These are phyloP conservation scores for Monochamus saltuarius DNA, from an alignment of 1,140 invertebrate genomes.

Conservation along the genomic window DNA sequence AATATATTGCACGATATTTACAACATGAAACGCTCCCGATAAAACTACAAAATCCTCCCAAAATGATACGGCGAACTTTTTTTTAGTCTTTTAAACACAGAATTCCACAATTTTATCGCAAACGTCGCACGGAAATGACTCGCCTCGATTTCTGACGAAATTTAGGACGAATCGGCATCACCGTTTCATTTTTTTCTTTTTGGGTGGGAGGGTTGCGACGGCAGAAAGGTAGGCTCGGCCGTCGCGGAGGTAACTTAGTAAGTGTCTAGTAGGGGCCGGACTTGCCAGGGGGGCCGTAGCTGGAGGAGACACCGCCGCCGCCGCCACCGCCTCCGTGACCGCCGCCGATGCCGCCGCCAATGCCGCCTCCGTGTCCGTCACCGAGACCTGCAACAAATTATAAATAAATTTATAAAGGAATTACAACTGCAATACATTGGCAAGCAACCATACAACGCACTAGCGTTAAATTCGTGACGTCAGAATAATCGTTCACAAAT, in stretches of 20 bases:
- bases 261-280: slow-evolving; percentile 42
- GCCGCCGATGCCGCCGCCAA: slow-evolving; percentile 35
- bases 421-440: too few relatives aligned
- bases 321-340: slow-evolving; percentile 35
- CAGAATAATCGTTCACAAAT: too few relatives aligned
- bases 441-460: too few relatives aligned
- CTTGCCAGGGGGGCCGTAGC: slow-evolving; percentile 46
- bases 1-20: slow-evolving; percentile 38
- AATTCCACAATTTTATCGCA: slow-evolving; percentile 10
- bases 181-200: slow-evolving; percentile 14
- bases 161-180: slow-evolving; percentile 11
- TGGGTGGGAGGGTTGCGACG: slow-evolving; percentile 6
- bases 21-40: slow-evolving; percentile 23
- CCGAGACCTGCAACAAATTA: slow-evolving; percentile 14
- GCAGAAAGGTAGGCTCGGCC: not conserved
- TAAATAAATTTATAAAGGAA: too few relatives aligned
- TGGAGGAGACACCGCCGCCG: slow-evolving; percentile 40
- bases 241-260: slow-evolving; percentile 18
- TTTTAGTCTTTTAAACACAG: slow-evolving; percentile 31
- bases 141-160: not conserved
- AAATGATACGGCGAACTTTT: slow-evolving; percentile 36
- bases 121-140: slow-evolving; percentile 11
- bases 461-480: too few relatives aligned
- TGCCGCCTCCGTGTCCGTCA: slow-evolving; percentile 33
- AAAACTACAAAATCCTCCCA: slow-evolving; percentile 23